These are phyloP conservation scores for Cyclophora albipunctata DNA, from an alignment of 2,888 invertebrate genomes.

Conservation along the genomic window DNA sequence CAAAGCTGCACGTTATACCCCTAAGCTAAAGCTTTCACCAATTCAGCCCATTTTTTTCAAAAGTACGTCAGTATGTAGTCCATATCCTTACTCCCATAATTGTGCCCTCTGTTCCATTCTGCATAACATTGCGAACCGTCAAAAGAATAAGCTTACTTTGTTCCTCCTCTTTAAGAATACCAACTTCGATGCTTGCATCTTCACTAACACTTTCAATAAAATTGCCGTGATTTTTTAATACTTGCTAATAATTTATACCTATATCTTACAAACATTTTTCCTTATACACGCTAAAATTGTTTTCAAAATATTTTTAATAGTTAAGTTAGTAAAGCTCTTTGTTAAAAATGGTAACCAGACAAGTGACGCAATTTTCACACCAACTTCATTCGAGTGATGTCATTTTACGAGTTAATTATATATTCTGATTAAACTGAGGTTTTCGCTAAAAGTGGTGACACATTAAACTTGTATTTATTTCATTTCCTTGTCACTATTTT, in stretches of 20 bases:
- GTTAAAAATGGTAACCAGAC: constrained; percentile 1
- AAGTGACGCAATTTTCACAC: constrained; percentile 12
- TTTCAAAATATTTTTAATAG: background rate
- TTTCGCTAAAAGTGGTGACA: background rate
- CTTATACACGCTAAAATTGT: background rate
- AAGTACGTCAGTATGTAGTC: constrained; percentile 49
- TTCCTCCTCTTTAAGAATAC: constrained; percentile 13
- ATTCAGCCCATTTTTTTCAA: constrained; percentile 51
- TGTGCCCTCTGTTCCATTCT: constrained; percentile 34
- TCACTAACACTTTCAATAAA: too few relatives aligned
- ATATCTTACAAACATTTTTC: background rate
- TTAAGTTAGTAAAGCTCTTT: background rate
- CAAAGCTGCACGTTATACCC: constrained; percentile 34
- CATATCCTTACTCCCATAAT: constrained; percentile 46
- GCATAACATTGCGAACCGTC: constrained; percentile 33
- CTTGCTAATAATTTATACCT: background rate
- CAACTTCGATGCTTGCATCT: background rate
- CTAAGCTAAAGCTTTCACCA: constrained; percentile 48
- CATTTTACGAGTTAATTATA: constrained; percentile 12
- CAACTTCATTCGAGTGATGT: constrained; percentile 22
- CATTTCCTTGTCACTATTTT: too few relatives aligned
- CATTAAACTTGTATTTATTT: too few relatives aligned
- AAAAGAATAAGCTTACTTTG: constrained; percentile 25
- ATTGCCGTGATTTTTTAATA: background rate
- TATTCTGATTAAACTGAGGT: constrained; percentile 2